Evolutionary conservation across 2,888 invertebrate species (phyloP), one percentile per base, ranked within the genome.

Genomic region (Dicyrtomina minuta): DNA sequence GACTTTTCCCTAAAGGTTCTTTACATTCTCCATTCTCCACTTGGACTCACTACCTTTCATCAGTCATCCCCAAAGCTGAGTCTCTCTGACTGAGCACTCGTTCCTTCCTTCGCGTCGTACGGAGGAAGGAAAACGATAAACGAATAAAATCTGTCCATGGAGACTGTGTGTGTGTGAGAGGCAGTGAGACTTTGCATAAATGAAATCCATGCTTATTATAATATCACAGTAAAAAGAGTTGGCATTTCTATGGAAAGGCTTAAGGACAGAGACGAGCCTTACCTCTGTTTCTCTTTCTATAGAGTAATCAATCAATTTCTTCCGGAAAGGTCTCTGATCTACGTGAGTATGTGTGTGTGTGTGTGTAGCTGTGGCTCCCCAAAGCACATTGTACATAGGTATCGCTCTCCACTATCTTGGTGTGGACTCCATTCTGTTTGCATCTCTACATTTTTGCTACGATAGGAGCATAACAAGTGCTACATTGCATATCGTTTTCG

Each of bases 241-340:
- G 65, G 65, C 39, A 65, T 55, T 65, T 65, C 65, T 65, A 65
- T 65, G 55, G 55, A 65, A 65, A 65, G 56, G 41, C 64, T 53
- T 64, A 53, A 20, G 64, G 64, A 64, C 53, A 53, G 58, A 20
- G 13, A 20, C 20, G 10, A 61, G 26, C 24, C 22, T 58, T 43
- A 43, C 24, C 60, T 60, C 61, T 61, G 46, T 61, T 56, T 60
- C 61, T 61, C 26, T 61, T 56, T 56, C 65, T 65, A 56, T 55
- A 65, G 65, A 70, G 70, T 62, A 70, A 70, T 70, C 70, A 70
- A 70, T 70, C 70, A 70, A 70, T 70, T 70, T 65, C 58, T 58
- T 66, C 59, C 66, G 39, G 58, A 61, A 58, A 27, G 58, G 59
- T 59, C 66, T 58, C 4, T 66, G 49, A 58, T 58, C 56, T 59